Base-by-base conservation (phyloP, 2,113 vertebrate species). In the Aviceda subcristata region DNA sequence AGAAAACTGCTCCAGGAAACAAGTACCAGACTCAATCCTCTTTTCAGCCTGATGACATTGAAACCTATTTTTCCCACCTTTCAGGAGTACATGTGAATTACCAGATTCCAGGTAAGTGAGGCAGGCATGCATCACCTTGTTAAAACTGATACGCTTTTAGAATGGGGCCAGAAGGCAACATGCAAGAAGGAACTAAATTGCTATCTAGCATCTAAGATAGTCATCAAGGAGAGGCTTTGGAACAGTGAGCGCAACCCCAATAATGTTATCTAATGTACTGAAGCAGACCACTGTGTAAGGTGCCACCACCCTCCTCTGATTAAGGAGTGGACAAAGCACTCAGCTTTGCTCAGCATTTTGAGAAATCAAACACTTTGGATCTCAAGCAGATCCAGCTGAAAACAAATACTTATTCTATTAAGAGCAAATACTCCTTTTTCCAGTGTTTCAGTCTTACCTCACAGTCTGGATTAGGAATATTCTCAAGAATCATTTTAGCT, bases 401-500 rank as follows among this genome's bases (percentile, higher is more conserved):
- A 80, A n/a, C 6, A 73, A 26, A 13, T 15, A 46, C 7, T 56
- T 24, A 41, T 0, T 80, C 22, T 56, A 8, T 46, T 59, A 60
- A 0, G 0, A 85, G 12, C 38, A 93, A 63, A n/a, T 60, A 76
- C 16, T 45, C 11, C 4, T 36, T 53, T 86, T 87, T 15, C 9
- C 30, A 39, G 8, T 71, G 68, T 55, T 90, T 71, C 66, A 79
- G 48, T 64, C 98, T 98, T 91, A 99, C 99, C 99, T 99, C 99
- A 6, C 98, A 98, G 94, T 99, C 99, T 50, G 99, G 99, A 93
- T 98, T 99, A 8, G 99, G 98, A 80, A 99, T 98, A 93, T 99
- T 99, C 97, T 99, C 99, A 97, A 99, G 94, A 96, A 99, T 99
- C 98, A 99, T 99, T 97, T 99, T 99, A 62, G 99, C 99, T 97